These are phyloP conservation scores for Tauraco hartlaubi DNA, from an alignment of 2,797 vertebrate genomes.

Conservation along the genomic window DNA sequence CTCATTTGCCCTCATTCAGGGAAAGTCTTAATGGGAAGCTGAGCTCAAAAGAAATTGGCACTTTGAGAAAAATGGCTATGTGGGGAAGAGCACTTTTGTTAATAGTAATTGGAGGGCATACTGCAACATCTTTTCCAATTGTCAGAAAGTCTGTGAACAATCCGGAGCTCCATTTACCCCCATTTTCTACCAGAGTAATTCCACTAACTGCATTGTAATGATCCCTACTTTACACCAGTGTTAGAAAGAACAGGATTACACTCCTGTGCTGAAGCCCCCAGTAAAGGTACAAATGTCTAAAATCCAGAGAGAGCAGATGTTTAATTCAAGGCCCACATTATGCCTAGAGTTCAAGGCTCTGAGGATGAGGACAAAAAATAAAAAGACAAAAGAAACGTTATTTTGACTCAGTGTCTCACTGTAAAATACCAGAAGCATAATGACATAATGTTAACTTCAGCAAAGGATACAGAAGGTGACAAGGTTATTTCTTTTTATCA, in stretches of 20 bases:
- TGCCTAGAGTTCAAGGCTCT: conserved; percentile 39
- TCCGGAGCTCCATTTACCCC: conserved; percentile 27
- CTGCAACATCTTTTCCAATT: conserved; percentile 64
- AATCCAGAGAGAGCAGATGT: neutral
- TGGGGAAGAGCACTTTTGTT: conserved; percentile 60
- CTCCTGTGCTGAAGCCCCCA: neutral
- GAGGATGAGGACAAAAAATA: conserved; percentile 21
- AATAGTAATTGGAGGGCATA: conserved; percentile 66
- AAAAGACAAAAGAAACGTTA: conserved; percentile 46
- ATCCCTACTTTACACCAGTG: neutral
- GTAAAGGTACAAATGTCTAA: conserved; percentile 17
- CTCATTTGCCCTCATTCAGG: conserved; percentile 68
- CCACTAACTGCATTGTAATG: conserved; percentile 18
- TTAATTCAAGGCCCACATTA: conserved; percentile 27
- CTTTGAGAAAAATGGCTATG: conserved; percentile 53
- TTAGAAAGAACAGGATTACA: neutral
- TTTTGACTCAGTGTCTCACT: neutral
- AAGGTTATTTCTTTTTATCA: conserved; percentile 61
- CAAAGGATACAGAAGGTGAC: conserved; percentile 58
- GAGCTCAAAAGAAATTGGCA: conserved; percentile 61
- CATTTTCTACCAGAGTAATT: conserved; percentile 37
- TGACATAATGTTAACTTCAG: conserved; percentile 40
- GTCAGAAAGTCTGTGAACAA: conserved; percentile 55
- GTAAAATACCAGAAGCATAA: conserved; percentile 35
- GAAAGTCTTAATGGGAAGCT: conserved; percentile 60